Evolutionary conservation across 2,888 invertebrate genomes (phyloP).

Genomic region (Bruchidius siliquastri): DNA sequence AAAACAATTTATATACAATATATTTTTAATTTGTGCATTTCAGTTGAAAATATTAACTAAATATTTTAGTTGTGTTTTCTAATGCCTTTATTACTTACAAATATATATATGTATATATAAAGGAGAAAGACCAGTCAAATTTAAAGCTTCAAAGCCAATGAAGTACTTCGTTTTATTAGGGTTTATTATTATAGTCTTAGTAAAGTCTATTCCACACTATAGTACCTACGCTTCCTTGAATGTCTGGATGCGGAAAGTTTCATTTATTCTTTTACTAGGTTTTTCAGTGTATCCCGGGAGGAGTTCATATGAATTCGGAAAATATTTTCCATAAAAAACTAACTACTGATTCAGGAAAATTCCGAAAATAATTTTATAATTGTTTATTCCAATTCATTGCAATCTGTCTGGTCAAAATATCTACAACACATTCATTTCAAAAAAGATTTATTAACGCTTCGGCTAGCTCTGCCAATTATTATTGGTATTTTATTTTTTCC

Average conservation of each 20-base stretch:
- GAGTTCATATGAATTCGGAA: too few species aligned
- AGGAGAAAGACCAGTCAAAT: background rate
- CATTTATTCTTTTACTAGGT: background rate
- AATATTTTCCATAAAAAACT: too few species aligned
- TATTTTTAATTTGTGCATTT: background rate
- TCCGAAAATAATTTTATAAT: too few species aligned
- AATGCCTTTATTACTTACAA: background rate
- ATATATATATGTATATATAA: background rate
- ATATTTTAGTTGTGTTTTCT: background rate
- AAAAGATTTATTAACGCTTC: too few species aligned
- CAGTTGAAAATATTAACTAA: background rate
- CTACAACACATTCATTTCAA: too few species aligned
- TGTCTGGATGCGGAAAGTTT: background rate
- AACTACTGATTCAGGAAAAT: too few species aligned
- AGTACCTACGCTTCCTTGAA: background rate
- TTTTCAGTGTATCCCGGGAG: too few species aligned
- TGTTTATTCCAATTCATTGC: too few species aligned
- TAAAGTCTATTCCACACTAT: background rate
- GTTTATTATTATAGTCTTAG: background rate
- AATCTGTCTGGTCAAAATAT: too few species aligned
- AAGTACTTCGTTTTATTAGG: background rate
- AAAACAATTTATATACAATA: background rate
- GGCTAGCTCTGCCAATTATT: too few species aligned
- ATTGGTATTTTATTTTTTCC: background rate
- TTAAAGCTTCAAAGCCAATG: background rate